Base-by-base conservation (phyloP, 2,888 invertebrate genomes). In the Drosophila yooni region DNA sequence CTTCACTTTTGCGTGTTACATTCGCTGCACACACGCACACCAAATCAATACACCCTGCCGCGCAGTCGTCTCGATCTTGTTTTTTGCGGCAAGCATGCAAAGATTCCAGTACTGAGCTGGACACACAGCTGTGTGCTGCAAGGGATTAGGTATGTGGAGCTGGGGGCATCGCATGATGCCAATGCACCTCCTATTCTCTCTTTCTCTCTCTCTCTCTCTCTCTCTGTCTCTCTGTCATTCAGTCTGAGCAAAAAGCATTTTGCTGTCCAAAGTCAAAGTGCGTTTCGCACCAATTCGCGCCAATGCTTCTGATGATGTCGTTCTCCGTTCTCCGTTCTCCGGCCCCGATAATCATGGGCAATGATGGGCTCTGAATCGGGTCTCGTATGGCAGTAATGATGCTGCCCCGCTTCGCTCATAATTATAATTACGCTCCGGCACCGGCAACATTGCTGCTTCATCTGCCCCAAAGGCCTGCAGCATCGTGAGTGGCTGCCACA, bases 261-360 rank as follows among this genome's bases (percentile, higher is more conserved):
- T 81, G 60, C 76, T 82, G 84, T 76, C 71, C 74, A 29, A 78
- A 87, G 87, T 89, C 89, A 89, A 87, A 87, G 88, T 87, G 87
- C 87, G 89, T 88, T 82, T 88, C 85, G 89, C 87, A 85, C 88
- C 89, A 87, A 79, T 89, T 87, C 88, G 68, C 82, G 68, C 65
- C 62, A 43, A 50, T 63, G 60, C 15, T 73, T 76, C 56, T 86
- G 84, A 84, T 87, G 88, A 85, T 89, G 83, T 83, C 74, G 85
- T 84, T 81, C 76, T 61, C 81, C 71, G 64, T 36, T 40, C 40
- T n/a, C 43, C 21, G 53, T 50, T 18, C 18, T 6, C 46, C 46
- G 46, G 10, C 25, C 62, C 75, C 65, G 83, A 88, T 86, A 86
- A 86, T 89, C 84, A 89, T 89, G 81, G 87, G 73, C 87, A 86